Evolutionary conservation across 2,888 invertebrate species (phyloP).

Genomic region (Harmothoe impar): DNA sequence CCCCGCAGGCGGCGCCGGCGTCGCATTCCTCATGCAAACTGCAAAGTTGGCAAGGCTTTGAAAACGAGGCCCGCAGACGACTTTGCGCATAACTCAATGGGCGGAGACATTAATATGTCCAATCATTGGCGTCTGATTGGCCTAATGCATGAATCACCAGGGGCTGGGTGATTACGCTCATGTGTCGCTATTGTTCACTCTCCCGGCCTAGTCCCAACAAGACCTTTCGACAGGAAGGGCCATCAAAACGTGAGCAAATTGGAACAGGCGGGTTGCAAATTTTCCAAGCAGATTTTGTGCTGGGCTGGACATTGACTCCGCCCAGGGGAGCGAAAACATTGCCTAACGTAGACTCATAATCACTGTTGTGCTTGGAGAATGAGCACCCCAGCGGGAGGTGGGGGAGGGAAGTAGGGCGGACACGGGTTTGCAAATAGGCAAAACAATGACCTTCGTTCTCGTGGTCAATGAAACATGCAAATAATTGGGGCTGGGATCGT

Average conservation of each 20-base stretch:
- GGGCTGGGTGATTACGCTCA: background rate
- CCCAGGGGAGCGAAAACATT: slow-evolving; percentile 29
- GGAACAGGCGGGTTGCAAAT: background rate
- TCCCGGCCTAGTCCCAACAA: background rate
- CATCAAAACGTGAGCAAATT: slow-evolving; percentile 17
- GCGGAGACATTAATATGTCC: slow-evolving; percentile 52
- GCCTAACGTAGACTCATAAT: slow-evolving; percentile 6
- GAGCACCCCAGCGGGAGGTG: background rate
- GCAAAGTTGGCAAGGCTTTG: slow-evolving; percentile 37
- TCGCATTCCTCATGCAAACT: slow-evolving; percentile 29
- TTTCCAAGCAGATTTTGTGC: background rate
- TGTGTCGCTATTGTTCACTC: slow-evolving; percentile 15
- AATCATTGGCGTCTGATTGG: slow-evolving; percentile 50
- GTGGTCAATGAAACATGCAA: slow-evolving; percentile 55
- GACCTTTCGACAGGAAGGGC: background rate
- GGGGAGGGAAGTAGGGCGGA: background rate
- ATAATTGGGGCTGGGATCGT: slow-evolving; percentile 49
- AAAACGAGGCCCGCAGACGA: background rate
- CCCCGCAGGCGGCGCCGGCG: slow-evolving; percentile 14
- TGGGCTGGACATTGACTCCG: background rate
- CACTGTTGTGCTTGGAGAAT: slow-evolving; percentile 11
- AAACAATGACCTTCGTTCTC: slow-evolving; percentile 26
- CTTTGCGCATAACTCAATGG: slow-evolving; percentile 49
- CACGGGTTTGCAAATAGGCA: slow-evolving; percentile 50
- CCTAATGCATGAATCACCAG: slow-evolving; percentile 56